Conservation (phyloP, 2,113 vertebrate genomes). For the Grantiella picta region DNA sequence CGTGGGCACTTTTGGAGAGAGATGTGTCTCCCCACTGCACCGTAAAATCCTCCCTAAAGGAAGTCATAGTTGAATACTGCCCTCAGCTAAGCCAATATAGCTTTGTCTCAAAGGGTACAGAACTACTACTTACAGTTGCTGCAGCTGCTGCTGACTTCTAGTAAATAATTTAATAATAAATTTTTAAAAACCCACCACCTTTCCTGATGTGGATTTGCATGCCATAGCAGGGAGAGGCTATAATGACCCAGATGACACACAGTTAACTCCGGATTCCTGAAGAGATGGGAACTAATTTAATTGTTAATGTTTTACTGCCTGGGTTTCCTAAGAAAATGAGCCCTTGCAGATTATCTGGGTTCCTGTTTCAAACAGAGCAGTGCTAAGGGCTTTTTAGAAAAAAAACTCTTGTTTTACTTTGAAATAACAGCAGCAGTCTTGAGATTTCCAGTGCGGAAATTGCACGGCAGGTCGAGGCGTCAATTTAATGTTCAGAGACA, state of each 20-base stretch:
- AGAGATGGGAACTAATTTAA: neutral
- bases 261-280: neutral
- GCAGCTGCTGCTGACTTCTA: neutral
- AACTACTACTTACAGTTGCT: neutral
- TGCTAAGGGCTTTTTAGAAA: neutral
- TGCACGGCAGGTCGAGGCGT: conserved; percentile 2
- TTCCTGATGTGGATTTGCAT: neutral
- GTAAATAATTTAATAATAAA: neutral
- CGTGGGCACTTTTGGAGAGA: neutral
- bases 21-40: neutral
- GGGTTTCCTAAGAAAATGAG: conserved; percentile 11
- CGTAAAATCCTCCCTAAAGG: neutral
- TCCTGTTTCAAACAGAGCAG: neutral
- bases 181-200: neutral
- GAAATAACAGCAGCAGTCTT: neutral
- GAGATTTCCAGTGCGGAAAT: neutral
- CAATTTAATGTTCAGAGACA: conserved; percentile 62
- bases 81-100: neutral
- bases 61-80: neutral
- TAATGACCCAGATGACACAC: neutral
- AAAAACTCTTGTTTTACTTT: neutral
- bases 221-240: neutral
- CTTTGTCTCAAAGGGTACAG: neutral
- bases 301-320: neutral
- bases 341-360: neutral